Evolutionary conservation across 1,140 invertebrate genomes (phyloP), one percentile per base, ranked within the genome.

Genomic region (Pachyrhynchus sulphureomaculatus): DNA sequence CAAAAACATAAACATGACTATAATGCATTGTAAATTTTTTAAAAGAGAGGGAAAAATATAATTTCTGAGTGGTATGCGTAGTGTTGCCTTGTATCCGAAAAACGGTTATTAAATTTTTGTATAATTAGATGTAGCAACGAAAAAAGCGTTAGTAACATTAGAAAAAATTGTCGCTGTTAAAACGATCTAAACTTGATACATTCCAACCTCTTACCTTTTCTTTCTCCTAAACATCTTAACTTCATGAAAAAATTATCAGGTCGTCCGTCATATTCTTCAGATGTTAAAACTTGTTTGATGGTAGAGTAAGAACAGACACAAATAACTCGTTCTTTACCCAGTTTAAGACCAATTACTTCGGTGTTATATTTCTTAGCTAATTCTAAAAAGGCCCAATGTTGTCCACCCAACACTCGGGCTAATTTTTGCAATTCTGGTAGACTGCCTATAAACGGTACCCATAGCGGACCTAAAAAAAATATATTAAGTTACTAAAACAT

Each of bases 161-260:
- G n/a, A n/a, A n/a, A n/a, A n/a, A n/a, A n/a, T n/a, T n/a, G n/a
- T n/a, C n/a, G n/a, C n/a, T n/a, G n/a, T n/a, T n/a, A n/a, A n/a
- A n/a, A 24, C 3, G 4, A 12, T n/a, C 10, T 18, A 9, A 21
- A 48, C 12, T 29, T n/a, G n/a, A 15, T 23, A 12, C 17, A 10
- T 44, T 15, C 29, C 21, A 23, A n/a, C n/a, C 17, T 55, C 59
- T 74, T 74, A 89, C 86, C 86, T 64, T 82, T 76, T 72, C 84
- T 79, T 70, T 85, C 82, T 18, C 84, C 85, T 65, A 85, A 84
- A 0, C 84, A 78, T 61, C 88, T 76, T 17, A 86, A 73, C 26
- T 79, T 75, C 59, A 86, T 87, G 68, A 88, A 84, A 64, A 87
- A 86, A 45, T 86, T 86, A 71, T 86, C 81, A 0, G 89, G 88